Conservation (phyloP, 2,113 vertebrate genomes). For the Lates calcarifer region DNA sequence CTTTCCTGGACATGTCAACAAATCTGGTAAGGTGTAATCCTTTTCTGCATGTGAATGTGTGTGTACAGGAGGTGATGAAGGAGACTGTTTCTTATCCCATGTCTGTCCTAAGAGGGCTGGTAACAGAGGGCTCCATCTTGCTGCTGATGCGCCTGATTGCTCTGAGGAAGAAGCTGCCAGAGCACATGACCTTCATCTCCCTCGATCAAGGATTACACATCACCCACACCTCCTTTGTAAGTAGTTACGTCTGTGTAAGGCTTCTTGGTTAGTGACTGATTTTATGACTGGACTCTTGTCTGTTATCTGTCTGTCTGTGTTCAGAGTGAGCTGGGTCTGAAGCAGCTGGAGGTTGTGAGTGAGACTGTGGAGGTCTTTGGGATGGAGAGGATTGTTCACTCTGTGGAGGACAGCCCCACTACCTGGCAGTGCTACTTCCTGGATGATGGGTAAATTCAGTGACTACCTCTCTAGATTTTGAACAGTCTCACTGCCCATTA, state of each 20-base stretch:
- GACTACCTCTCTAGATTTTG: not conserved
- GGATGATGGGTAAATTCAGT: slow-evolving; percentile 85
- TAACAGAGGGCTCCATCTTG: slow-evolving; percentile 89
- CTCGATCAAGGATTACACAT: slow-evolving; percentile 83
- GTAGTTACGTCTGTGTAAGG: slow-evolving; percentile 51
- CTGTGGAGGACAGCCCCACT: slow-evolving; percentile 56
- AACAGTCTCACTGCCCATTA: not conserved
- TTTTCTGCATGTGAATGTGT: slow-evolving; percentile 16
- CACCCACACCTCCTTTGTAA: slow-evolving; percentile 87
- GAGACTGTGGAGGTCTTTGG: slow-evolving; percentile 85
- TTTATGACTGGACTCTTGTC: not conserved
- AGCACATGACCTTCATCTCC: slow-evolving; percentile 84
- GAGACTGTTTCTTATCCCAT: slow-evolving; percentile 71
- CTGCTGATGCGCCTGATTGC: slow-evolving; percentile 90
- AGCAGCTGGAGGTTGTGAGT: slow-evolving; percentile 79
- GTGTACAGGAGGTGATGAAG: slow-evolving; percentile 78
- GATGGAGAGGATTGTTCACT: slow-evolving; percentile 83
- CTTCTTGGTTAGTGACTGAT: not conserved
- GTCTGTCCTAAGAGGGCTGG: slow-evolving; percentile 79
- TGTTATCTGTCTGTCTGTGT: slow-evolving; percentile 14
- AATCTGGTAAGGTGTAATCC: not conserved
- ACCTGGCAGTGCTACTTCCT: slow-evolving; percentile 91
- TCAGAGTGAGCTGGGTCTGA: slow-evolving; percentile 84
- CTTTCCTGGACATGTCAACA: not conserved
- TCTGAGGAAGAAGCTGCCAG: slow-evolving; percentile 77